Evolutionary conservation across 2,888 invertebrate genomes (phyloP), one percentile per base, ranked within the genome.

Genomic region (Chrysolina haemoptera): DNA sequence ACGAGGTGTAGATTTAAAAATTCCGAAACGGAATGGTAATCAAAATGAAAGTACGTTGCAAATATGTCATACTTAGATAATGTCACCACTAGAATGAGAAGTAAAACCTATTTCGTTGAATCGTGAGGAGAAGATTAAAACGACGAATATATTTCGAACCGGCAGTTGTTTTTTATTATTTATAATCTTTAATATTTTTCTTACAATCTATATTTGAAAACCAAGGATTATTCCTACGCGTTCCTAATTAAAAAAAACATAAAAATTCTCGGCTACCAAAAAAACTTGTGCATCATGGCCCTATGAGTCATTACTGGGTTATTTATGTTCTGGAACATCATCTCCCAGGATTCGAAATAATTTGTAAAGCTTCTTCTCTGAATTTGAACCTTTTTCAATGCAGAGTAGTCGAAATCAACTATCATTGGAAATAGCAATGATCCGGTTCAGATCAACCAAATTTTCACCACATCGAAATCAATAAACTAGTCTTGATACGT

Each of bases 1-100:
- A 35, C 27, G n/a, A 22, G 35, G 59, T 59, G 59, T 12, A n/a
- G 22, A 27, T 59, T 59, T 22, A 59, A 59, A 59, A 59, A 59
- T 27, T 59, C 59, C 35, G 59, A 35, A 55, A 59, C 59, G 59
- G 59, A 59, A 59, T 59, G 59, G n/a, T 59, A 16, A 59, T 14
- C 59, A 59, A 59, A 59, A 59, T 59, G 59, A 59, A 59, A 59
- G 59, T 59, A 35, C 59, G 9, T 35, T 59, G 35, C 59, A 59
- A 59, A 35, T 59, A 27, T 59, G 59, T 59, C 59, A 59, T 22
- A 59, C n/a, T 22, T 35, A n/a, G 59, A 22, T 59, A 59, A 59
- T 27, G 53, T 20, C 53, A 27, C 22, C 6, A 18, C 35, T 59
- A 59, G 59, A 59, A 59, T 27, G 50, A 46, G n/a, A 11, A 59